Evolutionary conservation across 2,113 vertebrate genomes (phyloP), one percentile per base, ranked within the genome.

Genomic region (Pomatostomus ruficeps): DNA sequence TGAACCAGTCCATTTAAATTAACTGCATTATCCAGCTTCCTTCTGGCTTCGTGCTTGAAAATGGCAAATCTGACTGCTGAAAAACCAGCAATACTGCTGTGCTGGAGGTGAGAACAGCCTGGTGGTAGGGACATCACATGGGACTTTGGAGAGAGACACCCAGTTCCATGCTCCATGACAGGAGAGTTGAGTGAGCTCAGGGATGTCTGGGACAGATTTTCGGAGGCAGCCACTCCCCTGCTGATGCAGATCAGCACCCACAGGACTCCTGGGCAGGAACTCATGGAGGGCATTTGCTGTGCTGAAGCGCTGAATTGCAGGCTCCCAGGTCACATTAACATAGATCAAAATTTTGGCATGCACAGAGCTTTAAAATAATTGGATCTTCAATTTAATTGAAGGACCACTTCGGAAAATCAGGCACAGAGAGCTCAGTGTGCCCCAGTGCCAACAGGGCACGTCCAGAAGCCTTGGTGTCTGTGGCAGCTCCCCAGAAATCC

Each of bases 51-150:
- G 1, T 13, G 54, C 11, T 46, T 43, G 68, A 31, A 77, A 73
- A 66, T 1, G 2, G 68, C 29, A 72, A 70, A 35, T 17, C 85
- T 83, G 57, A 36, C 25, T 42, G 49, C 75, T 70, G 7, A 38
- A 45, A 85, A 63, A 25, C 1, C 68, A 45, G 18, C 3, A 11
- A 23, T 57, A 12, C 1, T 49, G n/a, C 28, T 33, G 2, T 19
- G 25, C 58, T 49, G 49, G 67, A 42, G 59, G 16, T 72, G 80
- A 62, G 55, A 54, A 11, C 23, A 66, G 29, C 0, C 42, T 33
- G 42, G 15, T n/a, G 54, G 18, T 1, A 26, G 46, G 40, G 21
- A 35, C 4, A 11, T 31, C 1, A 46, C 7, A 7, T 0, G 2
- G 74, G 54, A 31, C 48, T 80, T 33, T 45, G 63, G 62, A 26